phyloP scores from a whole-genome alignment of 1,140 invertebrate genomes.

The Globodera rostochiensis region DNA sequence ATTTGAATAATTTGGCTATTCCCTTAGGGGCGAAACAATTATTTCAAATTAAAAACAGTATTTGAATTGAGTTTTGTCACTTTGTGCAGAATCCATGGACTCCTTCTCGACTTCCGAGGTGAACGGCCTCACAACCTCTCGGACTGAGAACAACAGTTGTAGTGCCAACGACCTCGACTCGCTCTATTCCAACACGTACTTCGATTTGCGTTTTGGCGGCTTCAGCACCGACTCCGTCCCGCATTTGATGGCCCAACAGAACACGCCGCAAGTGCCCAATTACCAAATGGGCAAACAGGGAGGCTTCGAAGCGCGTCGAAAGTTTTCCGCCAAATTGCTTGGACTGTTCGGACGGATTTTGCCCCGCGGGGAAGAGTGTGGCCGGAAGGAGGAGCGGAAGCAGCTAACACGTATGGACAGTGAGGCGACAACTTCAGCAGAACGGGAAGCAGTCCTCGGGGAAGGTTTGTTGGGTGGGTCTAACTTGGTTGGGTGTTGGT shows the following conservation, averaged over 20 bases:
- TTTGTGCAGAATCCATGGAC: slow-evolving; percentile 44
- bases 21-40: no score
- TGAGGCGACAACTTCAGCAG: not conserved
- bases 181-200: slow-evolving; percentile 45
- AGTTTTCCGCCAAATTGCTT: slow-evolving; percentile 27
- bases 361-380: not conserved
- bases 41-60: no score
- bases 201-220: slow-evolving; percentile 44
- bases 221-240: slow-evolving; percentile 50
- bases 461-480: not conserved
- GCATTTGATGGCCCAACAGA: slow-evolving; percentile 36
- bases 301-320: slow-evolving; percentile 3
- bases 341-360: slow-evolving; percentile 1
- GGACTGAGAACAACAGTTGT: slow-evolving; percentile 21
- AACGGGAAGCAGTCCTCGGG: not conserved
- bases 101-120: slow-evolving; percentile 42
- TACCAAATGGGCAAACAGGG: not conserved
- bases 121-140: slow-evolving; percentile 28
- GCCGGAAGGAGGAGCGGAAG: slow-evolving; percentile 4
- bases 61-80: not conserved
- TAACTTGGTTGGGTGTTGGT: no score
- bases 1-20: slow-evolving; percentile 11
- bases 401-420: not conserved
- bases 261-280: slow-evolving; percentile 30
- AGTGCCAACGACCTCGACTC: slow-evolving; percentile 49